Percentiles rank a stretch among this genome's conserved stretches.
Conservation (phyloP, 1,140 invertebrate genomes). For the Pinna nobilis region DNA sequence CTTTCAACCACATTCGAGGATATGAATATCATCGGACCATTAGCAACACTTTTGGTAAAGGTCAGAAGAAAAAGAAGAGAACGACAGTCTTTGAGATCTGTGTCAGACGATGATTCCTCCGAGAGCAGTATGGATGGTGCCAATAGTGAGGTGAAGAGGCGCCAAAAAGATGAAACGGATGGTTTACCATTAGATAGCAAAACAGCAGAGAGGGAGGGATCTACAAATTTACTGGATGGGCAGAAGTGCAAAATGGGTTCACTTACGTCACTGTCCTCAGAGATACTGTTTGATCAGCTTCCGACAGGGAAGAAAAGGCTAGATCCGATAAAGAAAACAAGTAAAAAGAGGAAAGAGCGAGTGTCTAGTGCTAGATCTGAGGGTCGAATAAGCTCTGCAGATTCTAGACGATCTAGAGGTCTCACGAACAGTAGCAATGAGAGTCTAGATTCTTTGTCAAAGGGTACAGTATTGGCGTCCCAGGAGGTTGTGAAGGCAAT, state of each 20-base stretch:
- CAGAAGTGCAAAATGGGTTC: neutral
- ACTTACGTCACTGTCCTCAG: constrained; percentile 11
- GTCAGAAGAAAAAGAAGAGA: constrained; percentile 41
- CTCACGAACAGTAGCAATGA: neutral
- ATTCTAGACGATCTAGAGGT: neutral
- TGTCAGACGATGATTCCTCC: neutral
- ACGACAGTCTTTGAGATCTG: neutral
- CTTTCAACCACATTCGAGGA: constrained; percentile 29
- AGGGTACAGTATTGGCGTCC: neutral
- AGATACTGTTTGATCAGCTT: constrained; percentile 5
- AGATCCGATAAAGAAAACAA: neutral
- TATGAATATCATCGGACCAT: constrained; percentile 40
- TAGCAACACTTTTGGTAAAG: constrained; percentile 40
- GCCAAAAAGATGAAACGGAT: neutral
- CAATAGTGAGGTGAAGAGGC: neutral
- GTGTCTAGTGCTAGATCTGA: constrained; percentile 6
- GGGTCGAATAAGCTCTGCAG: constrained; percentile 2
- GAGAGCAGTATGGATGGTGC: neutral
- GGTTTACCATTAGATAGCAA: too few species aligned
- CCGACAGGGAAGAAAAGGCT: constrained; percentile 17
- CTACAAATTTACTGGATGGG: constrained; percentile 3
- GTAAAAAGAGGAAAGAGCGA: constrained; percentile 12
- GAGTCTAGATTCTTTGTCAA: neutral
- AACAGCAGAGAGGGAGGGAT: neutral
- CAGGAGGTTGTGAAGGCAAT: constrained; percentile 14